phyloP scores from a whole-genome alignment of 2,113 vertebrate genomes.

The Malurus elegans region DNA sequence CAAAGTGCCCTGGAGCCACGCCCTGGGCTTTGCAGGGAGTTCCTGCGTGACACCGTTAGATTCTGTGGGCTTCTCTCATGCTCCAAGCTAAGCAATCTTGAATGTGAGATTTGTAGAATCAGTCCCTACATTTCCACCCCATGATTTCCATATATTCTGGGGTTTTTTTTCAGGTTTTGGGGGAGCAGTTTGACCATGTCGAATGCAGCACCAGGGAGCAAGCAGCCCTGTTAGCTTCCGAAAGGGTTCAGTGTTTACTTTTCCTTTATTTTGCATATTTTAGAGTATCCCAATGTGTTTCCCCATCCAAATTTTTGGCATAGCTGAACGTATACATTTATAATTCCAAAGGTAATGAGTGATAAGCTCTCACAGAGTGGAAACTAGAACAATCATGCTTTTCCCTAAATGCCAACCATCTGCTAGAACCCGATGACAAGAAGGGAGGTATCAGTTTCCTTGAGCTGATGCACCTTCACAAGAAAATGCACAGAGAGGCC shows the following conservation, averaged over 20 bases:
- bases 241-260: background rate
- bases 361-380: background rate
- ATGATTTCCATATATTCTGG: background rate
- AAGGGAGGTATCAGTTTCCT: background rate
- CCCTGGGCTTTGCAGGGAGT: background rate
- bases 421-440: background rate
- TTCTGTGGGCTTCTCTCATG: background rate
- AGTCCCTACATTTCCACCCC: rapidly evolving
- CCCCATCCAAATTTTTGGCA: background rate
- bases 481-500: background rate
- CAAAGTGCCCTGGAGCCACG: background rate
- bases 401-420: background rate
- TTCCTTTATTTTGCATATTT: background rate
- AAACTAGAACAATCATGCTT: background rate
- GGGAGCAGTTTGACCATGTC: background rate
- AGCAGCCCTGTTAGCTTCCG: background rate
- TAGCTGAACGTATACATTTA: background rate
- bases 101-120: background rate
- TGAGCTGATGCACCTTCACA: background rate
- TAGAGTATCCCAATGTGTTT: background rate
- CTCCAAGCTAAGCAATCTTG: background rate
- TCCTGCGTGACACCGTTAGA: background rate
- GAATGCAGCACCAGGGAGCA: background rate
- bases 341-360: background rate
- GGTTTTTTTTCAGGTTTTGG: background rate